These are phyloP conservation scores for Disparrhopalites patrizii DNA, from an alignment of 2,888 invertebrate genomes.

Conservation along the genomic window DNA sequence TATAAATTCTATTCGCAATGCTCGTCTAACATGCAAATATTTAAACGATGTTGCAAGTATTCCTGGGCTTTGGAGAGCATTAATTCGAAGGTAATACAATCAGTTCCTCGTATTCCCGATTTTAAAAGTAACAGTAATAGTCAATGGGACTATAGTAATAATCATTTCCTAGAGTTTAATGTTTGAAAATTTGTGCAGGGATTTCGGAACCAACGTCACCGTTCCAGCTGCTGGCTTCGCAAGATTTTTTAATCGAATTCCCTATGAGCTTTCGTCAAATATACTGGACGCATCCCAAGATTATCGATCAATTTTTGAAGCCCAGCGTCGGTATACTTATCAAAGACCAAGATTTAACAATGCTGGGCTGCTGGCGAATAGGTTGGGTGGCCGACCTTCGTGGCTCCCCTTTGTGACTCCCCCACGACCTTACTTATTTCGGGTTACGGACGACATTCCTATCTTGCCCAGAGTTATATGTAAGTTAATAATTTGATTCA, in stretches of 20 bases:
- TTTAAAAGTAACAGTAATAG: background rate
- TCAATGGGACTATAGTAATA: background rate
- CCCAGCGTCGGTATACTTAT: constrained; percentile 2
- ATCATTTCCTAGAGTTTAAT: background rate
- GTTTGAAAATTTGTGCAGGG: constrained; percentile 1
- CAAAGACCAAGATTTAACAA: constrained; percentile 1
- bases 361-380: constrained; percentile 4
- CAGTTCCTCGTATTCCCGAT: background rate
- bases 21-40: constrained; percentile 19
- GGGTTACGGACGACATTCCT: constrained; percentile 5
- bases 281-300: constrained; percentile 8
- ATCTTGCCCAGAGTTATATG: background rate
- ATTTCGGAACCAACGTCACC: constrained; percentile 7
- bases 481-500: no score
- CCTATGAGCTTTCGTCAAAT: constrained; percentile 15
- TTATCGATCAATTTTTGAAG: constrained; percentile 13
- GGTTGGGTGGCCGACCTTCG: background rate
- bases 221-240: constrained; percentile 18
- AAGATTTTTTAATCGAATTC: constrained; percentile 15
- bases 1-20: constrained; percentile 12
- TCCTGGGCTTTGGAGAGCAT: constrained; percentile 12
- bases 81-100: constrained; percentile 14
- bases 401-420: constrained; percentile 18
- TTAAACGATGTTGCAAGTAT: constrained; percentile 22
- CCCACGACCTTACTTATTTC: constrained; percentile 9